phyloP scores from a whole-genome alignment of 1,140 invertebrate genomes.

The Neuroterus valhalla region DNA sequence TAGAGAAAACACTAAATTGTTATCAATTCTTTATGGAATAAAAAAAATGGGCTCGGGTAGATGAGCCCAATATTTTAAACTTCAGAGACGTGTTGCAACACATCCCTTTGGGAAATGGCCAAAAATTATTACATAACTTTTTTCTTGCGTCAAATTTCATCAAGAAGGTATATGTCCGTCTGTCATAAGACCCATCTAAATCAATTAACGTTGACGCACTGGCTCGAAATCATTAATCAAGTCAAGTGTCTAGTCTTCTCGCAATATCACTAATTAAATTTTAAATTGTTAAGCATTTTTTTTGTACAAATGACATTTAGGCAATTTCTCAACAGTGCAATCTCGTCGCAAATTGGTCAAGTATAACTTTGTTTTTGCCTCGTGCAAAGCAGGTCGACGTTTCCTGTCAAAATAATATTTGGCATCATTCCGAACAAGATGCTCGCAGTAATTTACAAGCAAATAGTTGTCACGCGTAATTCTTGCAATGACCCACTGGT shows the following conservation, averaged over 20 bases:
- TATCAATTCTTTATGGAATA: no score
- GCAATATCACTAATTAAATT: no score
- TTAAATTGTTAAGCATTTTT: no score
- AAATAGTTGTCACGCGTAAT: slow-evolving; percentile 7
- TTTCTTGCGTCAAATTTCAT: slow-evolving; percentile 21
- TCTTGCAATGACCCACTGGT: neutral
- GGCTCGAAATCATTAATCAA: no score
- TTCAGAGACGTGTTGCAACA: neutral
- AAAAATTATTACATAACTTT: slow-evolving; percentile 15
- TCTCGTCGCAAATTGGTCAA: neutral
- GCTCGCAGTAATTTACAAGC: slow-evolving; percentile 5
- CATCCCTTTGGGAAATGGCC: neutral
- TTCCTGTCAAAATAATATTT: slow-evolving; percentile 24
- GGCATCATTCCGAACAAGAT: slow-evolving; percentile 15
- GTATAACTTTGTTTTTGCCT: neutral
- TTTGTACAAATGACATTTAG: no score
- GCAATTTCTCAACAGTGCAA: neutral
- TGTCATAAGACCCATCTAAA: no score
- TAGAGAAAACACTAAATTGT: no score
- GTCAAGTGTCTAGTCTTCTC: no score
- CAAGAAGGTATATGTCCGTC: neutral
- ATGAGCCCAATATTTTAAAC: slow-evolving; percentile 1
- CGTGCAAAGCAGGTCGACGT: slow-evolving; percentile 8
- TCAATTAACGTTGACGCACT: no score
- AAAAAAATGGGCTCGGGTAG: neutral